A percentile compares a stretch with the other conserved stretches of the same genome.
phyloP scores from a whole-genome alignment of 2,113 vertebrate genomes.

The Pristiophorus japonicus region DNA sequence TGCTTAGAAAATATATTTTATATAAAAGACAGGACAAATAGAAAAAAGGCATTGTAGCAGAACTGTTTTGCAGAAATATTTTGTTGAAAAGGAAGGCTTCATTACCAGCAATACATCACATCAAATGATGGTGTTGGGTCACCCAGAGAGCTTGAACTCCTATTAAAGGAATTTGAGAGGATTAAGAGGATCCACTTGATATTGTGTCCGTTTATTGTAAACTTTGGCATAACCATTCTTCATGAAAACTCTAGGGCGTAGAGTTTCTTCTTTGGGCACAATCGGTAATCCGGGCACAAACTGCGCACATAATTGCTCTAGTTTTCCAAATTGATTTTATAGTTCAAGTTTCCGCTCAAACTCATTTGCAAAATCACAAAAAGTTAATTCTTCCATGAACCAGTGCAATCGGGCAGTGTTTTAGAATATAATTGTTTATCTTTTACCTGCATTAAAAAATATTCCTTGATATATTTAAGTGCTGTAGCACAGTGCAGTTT shows the following conservation, averaged over 20 bases:
- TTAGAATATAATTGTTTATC: neutral
- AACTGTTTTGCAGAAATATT: no score
- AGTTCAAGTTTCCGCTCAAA: neutral
- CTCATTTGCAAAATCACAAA: neutral
- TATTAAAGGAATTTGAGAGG: neutral
- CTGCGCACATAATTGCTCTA: neutral
- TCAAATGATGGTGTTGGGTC: neutral
- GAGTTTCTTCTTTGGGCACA: no score
- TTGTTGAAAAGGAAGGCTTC: no score
- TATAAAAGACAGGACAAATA: no score
- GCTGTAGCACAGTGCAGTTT: no score
- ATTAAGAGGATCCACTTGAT: neutral
- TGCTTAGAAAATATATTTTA: no score
- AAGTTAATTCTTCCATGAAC: neutral
- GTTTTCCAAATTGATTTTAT: no score
- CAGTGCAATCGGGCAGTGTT: neutral
- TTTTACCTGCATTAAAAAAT: no score
- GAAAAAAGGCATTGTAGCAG: no score
- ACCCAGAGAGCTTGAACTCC: neutral
- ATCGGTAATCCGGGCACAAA: no score
- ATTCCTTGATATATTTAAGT: no score
- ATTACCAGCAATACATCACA: neutral
- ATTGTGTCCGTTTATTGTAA: neutral
- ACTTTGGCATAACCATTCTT: neutral
- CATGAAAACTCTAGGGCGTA: no score